Evolutionary conservation across 2,888 invertebrate species (phyloP), one percentile per base, ranked within the genome.

Genomic region (Aspidiotus rigidus): DNA sequence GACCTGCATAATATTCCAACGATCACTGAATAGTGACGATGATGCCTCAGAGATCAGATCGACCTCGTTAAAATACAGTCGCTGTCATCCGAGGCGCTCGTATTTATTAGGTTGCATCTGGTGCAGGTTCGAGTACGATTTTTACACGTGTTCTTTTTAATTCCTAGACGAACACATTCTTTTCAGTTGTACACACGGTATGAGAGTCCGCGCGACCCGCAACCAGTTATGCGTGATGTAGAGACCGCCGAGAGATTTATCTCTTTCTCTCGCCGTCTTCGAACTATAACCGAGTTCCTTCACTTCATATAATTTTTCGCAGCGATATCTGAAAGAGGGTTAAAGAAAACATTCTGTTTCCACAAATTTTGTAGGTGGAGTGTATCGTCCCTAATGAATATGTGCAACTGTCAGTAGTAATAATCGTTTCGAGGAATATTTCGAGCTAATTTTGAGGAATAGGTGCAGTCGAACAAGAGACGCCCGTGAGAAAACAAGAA

Each of bases 21-120:
- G 28, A 28, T 28, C 28, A 28, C 28, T 28, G 28, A 28, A 28
- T 28, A 28, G 28, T 28, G 28, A 28, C 28, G 28, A 28, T 28
- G 28, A 28, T 28, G 28, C 28, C 5, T 28, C 28, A 28, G 28
- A 28, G 28, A 28, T 15, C 28, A 17, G n/a, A 10, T n/a, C 41
- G 62, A 62, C 62, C 62, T 62, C 42, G 62, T 62, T 62, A 62
- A 59, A 62, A 62, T 40, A 42, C 42, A 42, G 39, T 10, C 40
- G 39, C 44, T 62, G 62, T 62, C 62, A 42, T 62, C 41, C 39
- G 62, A 28, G 62, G 16, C 17, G 41, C 3, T 62, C n/a, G 10
- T 41, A 62, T 62, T 62, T 62, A 62, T 62, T 62, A 62, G 62
- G 62, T 62, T 62, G 62, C 62, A 62, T 41, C 42, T 62, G 42